phyloP scores from a whole-genome alignment of 92 coral and sea anemone genomes.

The Epizoanthus fatuus region DNA sequence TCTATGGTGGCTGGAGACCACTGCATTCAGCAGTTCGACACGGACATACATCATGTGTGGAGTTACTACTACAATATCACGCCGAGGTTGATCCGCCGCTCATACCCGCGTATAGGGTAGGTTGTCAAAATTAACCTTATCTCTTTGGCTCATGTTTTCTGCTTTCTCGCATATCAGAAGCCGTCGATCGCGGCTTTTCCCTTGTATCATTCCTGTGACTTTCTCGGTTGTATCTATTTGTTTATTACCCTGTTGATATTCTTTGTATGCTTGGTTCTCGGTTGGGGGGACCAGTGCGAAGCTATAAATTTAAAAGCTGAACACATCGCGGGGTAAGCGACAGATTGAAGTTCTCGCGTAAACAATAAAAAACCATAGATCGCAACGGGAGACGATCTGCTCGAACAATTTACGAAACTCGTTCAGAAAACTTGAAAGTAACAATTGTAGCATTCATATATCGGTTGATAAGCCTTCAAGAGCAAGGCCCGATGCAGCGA shows the following conservation, averaged over 20 bases:
- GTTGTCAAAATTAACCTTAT: conserved; percentile 51
- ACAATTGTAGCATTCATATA: background rate
- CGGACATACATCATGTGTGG: conserved; percentile 97
- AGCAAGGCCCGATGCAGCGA: conserved; percentile 6
- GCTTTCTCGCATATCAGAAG: conserved; percentile 35
- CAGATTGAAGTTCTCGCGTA: conserved; percentile 49
- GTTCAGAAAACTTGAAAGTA: conserved; percentile 25
- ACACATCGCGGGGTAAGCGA: conserved; percentile 46
- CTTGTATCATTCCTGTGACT: conserved; percentile 40
- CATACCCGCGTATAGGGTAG: conserved; percentile 94
- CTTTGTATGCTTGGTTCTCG: conserved; percentile 83
- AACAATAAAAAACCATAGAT: conserved; percentile 49
- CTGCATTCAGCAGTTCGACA: conserved; percentile 98
- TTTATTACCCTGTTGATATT: conserved; percentile 85
- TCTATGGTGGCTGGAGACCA: conserved; percentile 99
- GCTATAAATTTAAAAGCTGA: conserved; percentile 73
- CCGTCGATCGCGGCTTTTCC: conserved; percentile 39
- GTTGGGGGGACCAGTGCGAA: conserved; percentile 91
- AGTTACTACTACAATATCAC: conserved; percentile 86
- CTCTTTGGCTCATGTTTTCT: conserved; percentile 50
- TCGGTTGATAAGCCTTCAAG: background rate
- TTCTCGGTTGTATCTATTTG: conserved; percentile 78
- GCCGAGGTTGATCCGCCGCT: conserved; percentile 99
- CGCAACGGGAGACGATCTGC: conserved; percentile 50
- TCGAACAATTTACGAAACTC: conserved; percentile 46